Evolutionary conservation across 2,797 vertebrate species (phyloP).

Genomic region (Selene dorsalis): DNA sequence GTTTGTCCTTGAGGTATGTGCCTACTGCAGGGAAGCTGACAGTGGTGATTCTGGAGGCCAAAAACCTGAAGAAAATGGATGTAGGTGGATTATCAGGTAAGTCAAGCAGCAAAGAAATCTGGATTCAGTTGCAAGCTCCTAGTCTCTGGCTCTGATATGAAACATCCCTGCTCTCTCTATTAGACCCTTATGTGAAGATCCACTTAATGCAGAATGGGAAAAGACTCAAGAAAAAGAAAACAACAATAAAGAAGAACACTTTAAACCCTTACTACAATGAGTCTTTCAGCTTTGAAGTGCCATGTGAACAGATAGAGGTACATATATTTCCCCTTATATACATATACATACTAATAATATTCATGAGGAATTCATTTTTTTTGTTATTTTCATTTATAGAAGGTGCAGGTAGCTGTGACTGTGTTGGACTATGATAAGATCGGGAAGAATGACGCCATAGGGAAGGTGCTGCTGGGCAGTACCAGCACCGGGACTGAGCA

Average conservation of each 20-base stretch:
- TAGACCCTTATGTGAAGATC: conserved; percentile 99
- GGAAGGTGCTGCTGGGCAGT: conserved; percentile 93
- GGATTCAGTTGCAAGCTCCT: conserved; percentile 36
- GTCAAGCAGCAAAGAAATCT: conserved; percentile 22
- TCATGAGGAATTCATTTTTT: neutral
- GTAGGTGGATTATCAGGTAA: conserved; percentile 97
- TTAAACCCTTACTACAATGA: conserved; percentile 99
- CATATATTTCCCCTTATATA: neutral
- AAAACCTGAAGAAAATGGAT: conserved; percentile 99
- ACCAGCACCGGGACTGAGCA: conserved; percentile 93
- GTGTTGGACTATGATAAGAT: conserved; percentile 99
- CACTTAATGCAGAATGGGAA: conserved; percentile 99
- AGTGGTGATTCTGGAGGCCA: conserved; percentile 96
- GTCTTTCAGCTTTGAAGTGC: conserved; percentile 99
- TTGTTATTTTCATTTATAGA: conserved; percentile 80
- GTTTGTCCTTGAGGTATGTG: conserved; percentile 97
- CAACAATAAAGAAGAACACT: conserved; percentile 98
- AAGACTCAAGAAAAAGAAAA: conserved; percentile 99
- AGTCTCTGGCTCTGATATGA: conserved; percentile 51
- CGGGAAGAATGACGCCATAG: conserved; percentile 99
- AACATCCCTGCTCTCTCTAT: conserved; percentile 61
- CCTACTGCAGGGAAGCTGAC: conserved; percentile 97
- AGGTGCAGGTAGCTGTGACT: conserved; percentile 96
- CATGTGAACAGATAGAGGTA: conserved; percentile 98
- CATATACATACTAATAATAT: neutral